Evolutionary conservation across 2,888 invertebrate species (phyloP).

Genomic region (Aleiodes alternator): DNA sequence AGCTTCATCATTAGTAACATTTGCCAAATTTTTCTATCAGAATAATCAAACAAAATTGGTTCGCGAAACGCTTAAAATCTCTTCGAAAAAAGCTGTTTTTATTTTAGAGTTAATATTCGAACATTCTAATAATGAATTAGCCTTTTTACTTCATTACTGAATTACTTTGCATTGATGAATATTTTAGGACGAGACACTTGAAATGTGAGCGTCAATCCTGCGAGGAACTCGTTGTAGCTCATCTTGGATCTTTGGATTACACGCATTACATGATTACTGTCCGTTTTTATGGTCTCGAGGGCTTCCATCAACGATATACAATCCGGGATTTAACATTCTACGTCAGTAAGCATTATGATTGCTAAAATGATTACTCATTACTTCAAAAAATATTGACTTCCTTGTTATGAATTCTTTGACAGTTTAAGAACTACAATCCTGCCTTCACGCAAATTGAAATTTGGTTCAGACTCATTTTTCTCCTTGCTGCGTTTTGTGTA

Average conservation of each 20-base stretch:
- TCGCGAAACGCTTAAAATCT: too few relatives aligned
- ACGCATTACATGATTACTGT: conserved; percentile 91
- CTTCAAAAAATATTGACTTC: conserved; percentile 2
- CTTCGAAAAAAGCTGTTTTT: too few relatives aligned
- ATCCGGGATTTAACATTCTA: conserved; percentile 90
- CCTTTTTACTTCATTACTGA: not conserved
- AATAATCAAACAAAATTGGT: too few relatives aligned
- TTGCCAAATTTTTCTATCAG: too few relatives aligned
- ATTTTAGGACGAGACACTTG: conserved; percentile 85
- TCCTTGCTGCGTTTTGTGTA: conserved; percentile 89
- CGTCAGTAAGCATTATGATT: conserved; percentile 79
- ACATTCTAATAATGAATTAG: not conserved
- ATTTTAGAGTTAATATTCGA: too few relatives aligned
- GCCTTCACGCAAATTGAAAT: conserved; percentile 98
- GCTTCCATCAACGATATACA: conserved; percentile 88
- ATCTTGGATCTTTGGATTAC: conserved; percentile 92
- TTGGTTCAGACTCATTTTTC: conserved; percentile 96
- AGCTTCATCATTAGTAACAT: too few relatives aligned
- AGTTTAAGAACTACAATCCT: conserved; percentile 98
- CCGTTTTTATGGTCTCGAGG: conserved; percentile 88
- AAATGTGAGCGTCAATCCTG: conserved; percentile 89
- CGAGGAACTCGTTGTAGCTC: conserved; percentile 91
- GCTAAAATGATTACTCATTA: conserved; percentile 21
- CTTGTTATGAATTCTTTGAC: conserved; percentile 71
- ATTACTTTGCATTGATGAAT: not conserved